These are phyloP conservation scores for Atopsyche davidsoni DNA, from an alignment of 1,140 invertebrate genomes.

Conservation along the genomic window DNA sequence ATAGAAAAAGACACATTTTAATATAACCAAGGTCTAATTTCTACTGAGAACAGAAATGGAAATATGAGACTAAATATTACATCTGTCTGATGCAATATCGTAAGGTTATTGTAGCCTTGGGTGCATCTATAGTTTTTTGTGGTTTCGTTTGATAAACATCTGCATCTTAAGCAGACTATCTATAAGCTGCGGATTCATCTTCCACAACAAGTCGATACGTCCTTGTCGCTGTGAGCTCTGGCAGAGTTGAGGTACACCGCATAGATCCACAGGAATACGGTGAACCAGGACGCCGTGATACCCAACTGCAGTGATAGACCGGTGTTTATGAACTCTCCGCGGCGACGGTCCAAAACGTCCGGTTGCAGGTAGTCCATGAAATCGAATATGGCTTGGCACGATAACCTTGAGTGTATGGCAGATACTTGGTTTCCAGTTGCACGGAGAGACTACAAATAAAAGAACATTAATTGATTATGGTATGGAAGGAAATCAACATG, in stretches of 20 bases:
- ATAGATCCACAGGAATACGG: conserved; percentile 49
- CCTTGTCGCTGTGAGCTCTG: conserved; percentile 46
- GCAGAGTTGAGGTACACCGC: conserved; percentile 48
- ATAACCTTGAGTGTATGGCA: conserved; percentile 56
- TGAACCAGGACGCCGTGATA: conserved; percentile 53
- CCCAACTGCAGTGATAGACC: conserved; percentile 54
- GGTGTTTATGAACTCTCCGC: conserved; percentile 57
- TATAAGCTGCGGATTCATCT: conserved; percentile 31
- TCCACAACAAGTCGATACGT: conserved; percentile 44
- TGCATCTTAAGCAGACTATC: no score
- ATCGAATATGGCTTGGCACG: conserved; percentile 61
- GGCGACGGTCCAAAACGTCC: conserved; percentile 50
- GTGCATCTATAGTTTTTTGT: no score
- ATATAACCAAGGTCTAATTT: no score
- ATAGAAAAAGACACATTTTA: no score
- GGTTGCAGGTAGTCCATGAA: conserved; percentile 68
- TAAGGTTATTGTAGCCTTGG: no score
- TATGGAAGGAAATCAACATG: no score
- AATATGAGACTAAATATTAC: no score
- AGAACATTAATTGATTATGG: background rate
- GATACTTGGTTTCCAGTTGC: conserved; percentile 53
- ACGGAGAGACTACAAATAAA: conserved; percentile 44
- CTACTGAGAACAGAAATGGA: no score
- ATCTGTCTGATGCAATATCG: no score
- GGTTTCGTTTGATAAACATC: no score